These are phyloP conservation scores for Cheilosia pagana DNA, from an alignment of 2,888 invertebrate genomes.

Conservation along the genomic window DNA sequence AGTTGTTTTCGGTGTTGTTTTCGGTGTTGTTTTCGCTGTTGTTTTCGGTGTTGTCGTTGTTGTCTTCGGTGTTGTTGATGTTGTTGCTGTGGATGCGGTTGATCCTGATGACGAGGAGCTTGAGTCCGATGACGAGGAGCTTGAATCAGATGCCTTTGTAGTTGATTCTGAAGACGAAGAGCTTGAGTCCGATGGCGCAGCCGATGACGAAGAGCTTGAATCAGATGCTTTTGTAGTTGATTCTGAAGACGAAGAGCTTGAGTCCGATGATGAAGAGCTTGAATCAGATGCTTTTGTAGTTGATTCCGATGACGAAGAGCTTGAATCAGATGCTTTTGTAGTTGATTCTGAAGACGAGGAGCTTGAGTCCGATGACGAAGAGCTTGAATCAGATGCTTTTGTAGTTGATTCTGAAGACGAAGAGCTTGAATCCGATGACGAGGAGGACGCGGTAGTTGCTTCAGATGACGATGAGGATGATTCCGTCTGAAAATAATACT, in stretches of 20 bases:
- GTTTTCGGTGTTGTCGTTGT: neutral
- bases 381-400: neutral
- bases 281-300: no score
- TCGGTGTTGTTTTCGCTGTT: conserved; percentile 19
- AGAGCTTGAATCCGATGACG: neutral
- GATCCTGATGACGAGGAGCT: neutral
- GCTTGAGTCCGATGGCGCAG: no score
- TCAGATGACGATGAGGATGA: neutral
- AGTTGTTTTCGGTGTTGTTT: conserved; percentile 1
- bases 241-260: no score
- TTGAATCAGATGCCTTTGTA: no score
- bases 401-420: neutral
- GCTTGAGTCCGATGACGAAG: neutral
- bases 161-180: no score
- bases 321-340: neutral
- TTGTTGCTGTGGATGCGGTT: conserved; percentile 12
- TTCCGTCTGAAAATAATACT: neutral
- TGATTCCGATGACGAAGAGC: neutral
- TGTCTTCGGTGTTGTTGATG: neutral
- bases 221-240: no score
- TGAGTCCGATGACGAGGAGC: neutral
- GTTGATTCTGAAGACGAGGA: neutral
- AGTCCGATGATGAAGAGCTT: neutral
- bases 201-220: no score
- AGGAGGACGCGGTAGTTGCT: neutral